Evolutionary conservation across 2,797 vertebrate genomes (phyloP).

Genomic region (Anguilla obscura): DNA sequence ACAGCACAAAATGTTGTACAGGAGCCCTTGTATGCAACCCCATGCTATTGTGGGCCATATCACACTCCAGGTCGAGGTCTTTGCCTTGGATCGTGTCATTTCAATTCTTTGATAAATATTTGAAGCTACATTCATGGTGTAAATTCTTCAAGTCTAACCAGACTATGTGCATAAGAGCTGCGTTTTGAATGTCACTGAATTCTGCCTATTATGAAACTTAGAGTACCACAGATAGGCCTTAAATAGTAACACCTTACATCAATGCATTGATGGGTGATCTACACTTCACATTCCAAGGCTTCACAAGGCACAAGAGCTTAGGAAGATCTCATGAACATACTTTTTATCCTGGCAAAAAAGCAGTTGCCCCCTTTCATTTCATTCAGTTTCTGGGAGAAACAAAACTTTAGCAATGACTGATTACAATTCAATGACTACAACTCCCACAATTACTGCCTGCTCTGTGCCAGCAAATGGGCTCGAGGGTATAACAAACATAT

Average conservation of each 20-base stretch:
- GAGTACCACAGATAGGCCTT: not conserved
- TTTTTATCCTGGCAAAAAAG: not conserved
- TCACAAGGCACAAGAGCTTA: constrained; percentile 57
- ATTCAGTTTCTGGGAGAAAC: not conserved
- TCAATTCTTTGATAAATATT: not conserved
- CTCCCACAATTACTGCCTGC: constrained; percentile 42
- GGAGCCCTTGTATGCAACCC: constrained; percentile 6
- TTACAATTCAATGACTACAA: not conserved
- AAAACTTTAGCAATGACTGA: not conserved
- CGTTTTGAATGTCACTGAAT: not conserved
- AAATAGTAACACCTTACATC: not conserved
- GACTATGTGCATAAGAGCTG: not conserved
- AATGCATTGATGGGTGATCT: not conserved
- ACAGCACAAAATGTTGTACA: not conserved
- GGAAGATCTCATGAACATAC: not conserved
- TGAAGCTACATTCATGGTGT: not conserved
- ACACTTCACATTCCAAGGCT: constrained; percentile 45
- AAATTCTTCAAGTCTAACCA: not conserved
- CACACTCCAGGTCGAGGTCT: not conserved
- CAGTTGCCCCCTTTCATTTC: not conserved
- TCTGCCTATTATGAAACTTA: not conserved
- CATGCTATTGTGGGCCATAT: not conserved
- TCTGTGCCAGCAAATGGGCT: constrained; percentile 92
- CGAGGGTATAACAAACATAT: constrained; percentile 56
- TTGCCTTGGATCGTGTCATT: constrained; percentile 29